Base-by-base conservation (phyloP, 1,140 invertebrate species). In the Aethina tumida region DNA sequence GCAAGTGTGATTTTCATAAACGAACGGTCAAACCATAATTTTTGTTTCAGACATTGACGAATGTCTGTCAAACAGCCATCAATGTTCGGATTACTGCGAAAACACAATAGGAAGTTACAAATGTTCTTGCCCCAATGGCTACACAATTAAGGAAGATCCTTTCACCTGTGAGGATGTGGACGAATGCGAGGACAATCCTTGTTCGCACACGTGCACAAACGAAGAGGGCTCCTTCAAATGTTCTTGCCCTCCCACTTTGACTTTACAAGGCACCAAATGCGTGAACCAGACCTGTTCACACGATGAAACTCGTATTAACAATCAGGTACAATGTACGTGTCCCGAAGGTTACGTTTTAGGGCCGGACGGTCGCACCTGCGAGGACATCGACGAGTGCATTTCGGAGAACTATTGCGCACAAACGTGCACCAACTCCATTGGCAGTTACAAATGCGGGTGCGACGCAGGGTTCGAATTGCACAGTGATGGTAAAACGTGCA, bases 381-480 rank as follows among this genome's bases (percentile, higher is more conserved):
- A 70, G 62, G 82, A 92, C 61, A 71, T 88, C 37, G 77, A 92
- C 61, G 87, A 92, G 63, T 92, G 88, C 51, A 28, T 43, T 0
- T 18, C 47, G 2, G 53, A 69, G 8, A 71, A 73, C 41, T 68
- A 77, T 28, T 83, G 80, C 41, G 66, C 69, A 2, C 68, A 74
- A 42, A 56, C 58, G 9, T 86, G 82, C 56, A 60, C 73, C 33
- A 82, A 84, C 43, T 68, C 66, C 0, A 56, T 68, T 8, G 82
- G 80, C 1, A 71, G 68, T 4, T 80, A 69, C 47, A 47, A 66
- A 14, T 85, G 83, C 50, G 48, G 59, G 28, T 84, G 76, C 53
- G 66, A 67, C 7, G 43, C 50, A 1, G 69, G 71, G 9, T 71
- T 58, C 39, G 39, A 50, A 18, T 52, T 71, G 0, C 44, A 26